Percentiles rank a stretch among this genome's conserved stretches.
These are phyloP conservation scores for Platerodrilus igneus DNA, from an alignment of 2,888 invertebrate genomes.

Conservation along the genomic window DNA sequence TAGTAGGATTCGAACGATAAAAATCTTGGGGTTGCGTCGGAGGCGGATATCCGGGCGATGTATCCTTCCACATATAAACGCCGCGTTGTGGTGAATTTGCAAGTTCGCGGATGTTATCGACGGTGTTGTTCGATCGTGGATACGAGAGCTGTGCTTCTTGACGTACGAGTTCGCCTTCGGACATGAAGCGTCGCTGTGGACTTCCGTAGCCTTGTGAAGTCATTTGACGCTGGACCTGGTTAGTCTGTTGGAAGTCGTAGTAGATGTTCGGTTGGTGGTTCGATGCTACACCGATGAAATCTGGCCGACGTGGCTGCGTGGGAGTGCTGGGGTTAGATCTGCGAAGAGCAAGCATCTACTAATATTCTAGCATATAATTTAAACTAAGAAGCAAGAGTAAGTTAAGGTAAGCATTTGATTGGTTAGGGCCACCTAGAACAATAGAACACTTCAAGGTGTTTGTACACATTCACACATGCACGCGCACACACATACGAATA, in stretches of 20 bases:
- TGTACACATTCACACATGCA: too few relatives aligned
- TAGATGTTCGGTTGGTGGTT: slow-evolving; percentile 33
- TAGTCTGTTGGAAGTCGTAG: slow-evolving; percentile 46
- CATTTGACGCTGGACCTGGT: slow-evolving; percentile 40
- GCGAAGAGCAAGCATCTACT: slow-evolving; percentile 46
- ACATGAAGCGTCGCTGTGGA: slow-evolving; percentile 57
- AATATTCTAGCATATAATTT: slow-evolving; percentile 34
- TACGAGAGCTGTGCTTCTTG: slow-evolving; percentile 57
- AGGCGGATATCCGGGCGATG: slow-evolving; percentile 61
- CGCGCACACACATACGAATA: too few relatives aligned
- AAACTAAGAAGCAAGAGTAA: slow-evolving; percentile 16
- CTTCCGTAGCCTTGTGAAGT: slow-evolving; percentile 31
- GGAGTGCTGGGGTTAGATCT: slow-evolving; percentile 92
- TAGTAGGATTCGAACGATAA: slow-evolving; percentile 66
- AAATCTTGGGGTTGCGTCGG: slow-evolving; percentile 42
- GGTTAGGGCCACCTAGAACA: slow-evolving; percentile 45
- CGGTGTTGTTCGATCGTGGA: slow-evolving; percentile 68
- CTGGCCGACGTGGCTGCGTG: slow-evolving; percentile 82
- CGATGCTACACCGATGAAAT: slow-evolving; percentile 70
- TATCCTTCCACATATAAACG: slow-evolving; percentile 76
- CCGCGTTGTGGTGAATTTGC: slow-evolving; percentile 83
- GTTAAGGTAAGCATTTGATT: slow-evolving; percentile 12
- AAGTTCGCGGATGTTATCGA: slow-evolving; percentile 82
- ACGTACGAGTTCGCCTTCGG: slow-evolving; percentile 75
- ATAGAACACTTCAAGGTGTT: neutral